Evolutionary conservation across 2,113 vertebrate species (phyloP), one percentile per base, ranked within the genome.

Genomic region (Eublepharis macularius): DNA sequence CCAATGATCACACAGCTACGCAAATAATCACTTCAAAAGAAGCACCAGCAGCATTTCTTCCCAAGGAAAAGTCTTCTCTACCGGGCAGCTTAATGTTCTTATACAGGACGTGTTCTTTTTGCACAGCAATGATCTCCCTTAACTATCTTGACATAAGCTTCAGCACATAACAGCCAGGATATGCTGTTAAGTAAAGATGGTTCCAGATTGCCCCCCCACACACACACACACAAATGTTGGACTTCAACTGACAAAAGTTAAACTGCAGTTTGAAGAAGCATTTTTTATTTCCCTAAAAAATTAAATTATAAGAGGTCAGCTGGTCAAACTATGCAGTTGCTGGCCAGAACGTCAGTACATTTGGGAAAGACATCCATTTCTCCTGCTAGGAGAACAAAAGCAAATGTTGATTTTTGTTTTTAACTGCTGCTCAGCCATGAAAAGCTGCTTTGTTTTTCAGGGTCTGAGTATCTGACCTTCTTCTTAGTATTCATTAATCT

Each of bases 141-240:
- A 93, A 93, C 80, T 74, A 86, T 90, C 54, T 81, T 86, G 75
- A 95, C 86, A 94, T 54, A 84, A 3, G 12, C 60, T 90, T 84
- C 72, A 77, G 77, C 89, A 93, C 9, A 32, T 83, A 92, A n/a
- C 76, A 32, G 47, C 90, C 63, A 92, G 87, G 91, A 95, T 94
- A 92, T 95, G 91, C 86, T 92, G 85, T 43, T 88, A 90, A 93
- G 95, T 94, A 94, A 84, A 88, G 80, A 90, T 51, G 45, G 84
- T 89, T 91, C 84, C 57, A 14, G 66, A 68, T 91, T 76, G 19
- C 19, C 26, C 6, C 13, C n/a, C 21, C 26, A 13, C 4, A 39
- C 11, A 36, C 24, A 78, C 4, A 54, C 16, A 19, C 4, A 19
- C 89, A 87, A 86, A 88, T 29, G 82, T 32, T 66, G 73, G 66